Evolutionary conservation across 2,888 invertebrate genomes (phyloP).

Genomic region (Conistra vaccinii): DNA sequence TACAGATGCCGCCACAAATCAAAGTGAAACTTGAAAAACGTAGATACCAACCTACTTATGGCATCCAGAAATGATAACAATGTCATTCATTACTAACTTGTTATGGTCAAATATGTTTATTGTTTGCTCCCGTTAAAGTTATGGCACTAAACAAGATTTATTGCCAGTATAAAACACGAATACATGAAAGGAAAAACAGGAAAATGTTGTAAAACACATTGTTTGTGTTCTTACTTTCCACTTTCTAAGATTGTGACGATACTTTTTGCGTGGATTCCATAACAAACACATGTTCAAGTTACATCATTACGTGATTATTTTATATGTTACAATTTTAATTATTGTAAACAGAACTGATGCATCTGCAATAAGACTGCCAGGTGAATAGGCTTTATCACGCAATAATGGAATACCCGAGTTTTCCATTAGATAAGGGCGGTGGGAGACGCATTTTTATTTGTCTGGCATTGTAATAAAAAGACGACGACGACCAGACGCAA

Average conservation of each 20-base stretch:
- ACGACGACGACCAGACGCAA: not conserved
- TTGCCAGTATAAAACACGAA: not conserved
- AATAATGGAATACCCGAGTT: not conserved
- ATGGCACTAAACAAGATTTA: constrained; percentile 12
- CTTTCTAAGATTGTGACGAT: not conserved
- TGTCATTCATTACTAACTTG: too few relatives aligned
- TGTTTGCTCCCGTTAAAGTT: not conserved
- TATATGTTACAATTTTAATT: too few relatives aligned
- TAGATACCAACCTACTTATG: too few relatives aligned
- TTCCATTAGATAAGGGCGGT: not conserved
- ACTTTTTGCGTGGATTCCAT: not conserved
- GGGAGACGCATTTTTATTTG: not conserved
- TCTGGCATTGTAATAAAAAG: not conserved
- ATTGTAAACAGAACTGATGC: too few relatives aligned
- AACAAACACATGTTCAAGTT: not conserved
- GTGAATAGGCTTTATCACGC: not conserved
- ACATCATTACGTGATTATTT: not conserved
- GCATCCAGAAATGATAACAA: too few relatives aligned
- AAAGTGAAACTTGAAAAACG: too few relatives aligned
- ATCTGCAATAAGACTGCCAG: not conserved
- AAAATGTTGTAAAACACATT: constrained; percentile 15
- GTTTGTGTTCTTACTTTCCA: constrained; percentile 4
- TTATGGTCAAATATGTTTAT: not conserved
- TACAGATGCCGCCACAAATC: too few relatives aligned
- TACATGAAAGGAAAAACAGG: constrained; percentile 3